phyloP scores from a whole-genome alignment of 2,113 vertebrate genomes.

The Apaloderma vittatum region DNA sequence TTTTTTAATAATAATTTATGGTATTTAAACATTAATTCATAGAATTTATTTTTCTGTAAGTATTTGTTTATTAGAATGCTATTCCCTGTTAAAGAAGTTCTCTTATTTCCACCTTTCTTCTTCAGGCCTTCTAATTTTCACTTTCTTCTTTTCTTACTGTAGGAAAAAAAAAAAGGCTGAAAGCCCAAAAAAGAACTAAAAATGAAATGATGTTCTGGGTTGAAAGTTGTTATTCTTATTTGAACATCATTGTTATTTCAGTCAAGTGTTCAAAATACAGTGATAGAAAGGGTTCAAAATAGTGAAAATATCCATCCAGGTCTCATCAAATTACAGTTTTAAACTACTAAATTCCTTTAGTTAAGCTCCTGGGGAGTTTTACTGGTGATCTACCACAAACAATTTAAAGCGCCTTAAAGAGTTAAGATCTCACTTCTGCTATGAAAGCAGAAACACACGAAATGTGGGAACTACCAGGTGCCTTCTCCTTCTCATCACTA shows the following conservation, averaged over 20 bases:
- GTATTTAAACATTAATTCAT: too few species aligned
- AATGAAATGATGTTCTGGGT: accelerated
- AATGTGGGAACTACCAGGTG: neutral
- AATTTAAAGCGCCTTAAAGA: neutral
- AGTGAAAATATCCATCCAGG: neutral
- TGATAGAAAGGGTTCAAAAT: neutral
- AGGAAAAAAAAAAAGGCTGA: neutral
- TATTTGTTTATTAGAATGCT: neutral
- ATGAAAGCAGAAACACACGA: neutral
- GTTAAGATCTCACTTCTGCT: neutral
- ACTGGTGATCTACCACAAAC: neutral
- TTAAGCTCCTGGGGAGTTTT: neutral
- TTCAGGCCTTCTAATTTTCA: neutral
- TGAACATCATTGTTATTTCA: neutral
- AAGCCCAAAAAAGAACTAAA: neutral
- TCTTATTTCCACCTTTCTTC: neutral
- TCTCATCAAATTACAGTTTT: neutral
- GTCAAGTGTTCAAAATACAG: neutral
- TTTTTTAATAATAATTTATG: neutral
- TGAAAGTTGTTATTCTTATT: neutral
- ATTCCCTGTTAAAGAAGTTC: accelerated
- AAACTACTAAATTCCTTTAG: neutral
- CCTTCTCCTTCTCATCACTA: neutral
- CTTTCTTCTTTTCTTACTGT: neutral
- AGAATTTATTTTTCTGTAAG: neutral